These are phyloP conservation scores for Heliconius hortense DNA, from an alignment of 2,888 invertebrate genomes.

Conservation along the genomic window DNA sequence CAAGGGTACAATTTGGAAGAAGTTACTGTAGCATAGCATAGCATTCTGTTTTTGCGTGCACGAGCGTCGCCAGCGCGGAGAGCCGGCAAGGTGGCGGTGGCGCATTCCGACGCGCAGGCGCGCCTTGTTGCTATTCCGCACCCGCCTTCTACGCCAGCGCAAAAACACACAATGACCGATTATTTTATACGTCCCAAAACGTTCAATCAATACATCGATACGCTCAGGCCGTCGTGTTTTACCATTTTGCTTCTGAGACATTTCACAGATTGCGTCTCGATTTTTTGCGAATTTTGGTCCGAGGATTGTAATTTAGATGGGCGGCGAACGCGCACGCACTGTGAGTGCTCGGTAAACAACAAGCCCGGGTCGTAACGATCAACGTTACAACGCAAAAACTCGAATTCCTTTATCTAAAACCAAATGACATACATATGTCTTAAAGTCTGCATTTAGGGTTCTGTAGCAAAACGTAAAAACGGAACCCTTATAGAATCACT, in stretches of 20 bases:
- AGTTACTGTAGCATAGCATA: conserved; percentile 17
- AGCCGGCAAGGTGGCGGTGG: conserved; percentile 34
- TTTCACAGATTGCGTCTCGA: conserved; percentile 52
- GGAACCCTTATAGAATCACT: too few species aligned
- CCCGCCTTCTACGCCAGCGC: conserved; percentile 66
- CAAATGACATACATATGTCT: conserved; percentile 16
- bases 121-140: conserved; percentile 73
- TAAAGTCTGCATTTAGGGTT: background rate
- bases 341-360: conserved; percentile 27
- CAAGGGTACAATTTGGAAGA: background rate
- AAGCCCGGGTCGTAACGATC: conserved; percentile 19
- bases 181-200: conserved; percentile 77
- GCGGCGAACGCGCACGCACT: conserved; percentile 9
- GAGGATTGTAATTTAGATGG: conserved; percentile 21
- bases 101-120: conserved; percentile 53
- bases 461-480: too few species aligned
- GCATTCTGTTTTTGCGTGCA: conserved; percentile 20
- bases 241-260: conserved; percentile 59
- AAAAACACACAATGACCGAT: conserved; percentile 75
- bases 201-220: conserved; percentile 73
- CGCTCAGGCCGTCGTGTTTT: conserved; percentile 58
- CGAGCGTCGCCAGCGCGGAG: conserved; percentile 33
- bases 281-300: conserved; percentile 33
- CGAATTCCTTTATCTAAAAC: conserved; percentile 10
- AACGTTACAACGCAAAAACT: conserved; percentile 28